These are phyloP conservation scores for Pygocentrus nattereri DNA, from an alignment of 2,797 vertebrate species.

Conservation along the genomic window DNA sequence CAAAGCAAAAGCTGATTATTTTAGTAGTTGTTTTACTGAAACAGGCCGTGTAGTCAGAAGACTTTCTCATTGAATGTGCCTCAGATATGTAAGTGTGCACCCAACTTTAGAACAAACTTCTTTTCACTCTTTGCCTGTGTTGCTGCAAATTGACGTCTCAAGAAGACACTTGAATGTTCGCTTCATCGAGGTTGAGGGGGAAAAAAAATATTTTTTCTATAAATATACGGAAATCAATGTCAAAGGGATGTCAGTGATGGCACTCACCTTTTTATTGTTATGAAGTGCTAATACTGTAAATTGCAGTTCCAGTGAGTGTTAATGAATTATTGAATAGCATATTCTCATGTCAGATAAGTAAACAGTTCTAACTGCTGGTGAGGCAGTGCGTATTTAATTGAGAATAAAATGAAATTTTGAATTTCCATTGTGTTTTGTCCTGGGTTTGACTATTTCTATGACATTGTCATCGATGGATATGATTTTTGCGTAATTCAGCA, in stretches of 20 bases:
- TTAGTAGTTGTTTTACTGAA: neutral
- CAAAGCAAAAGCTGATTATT: neutral
- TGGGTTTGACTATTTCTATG: neutral
- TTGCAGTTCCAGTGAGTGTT: neutral
- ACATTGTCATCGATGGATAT: too few relatives aligned
- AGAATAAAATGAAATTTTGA: constrained; percentile 28
- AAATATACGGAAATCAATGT: constrained; percentile 68
- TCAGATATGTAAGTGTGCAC: constrained; percentile 56
- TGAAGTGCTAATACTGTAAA: constrained; percentile 64
- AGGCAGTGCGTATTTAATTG: constrained; percentile 64
- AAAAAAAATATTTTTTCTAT: constrained; percentile 76
- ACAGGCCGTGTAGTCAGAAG: neutral
- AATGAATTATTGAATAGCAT: constrained; percentile 39
- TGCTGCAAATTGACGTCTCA: constrained; percentile 50
- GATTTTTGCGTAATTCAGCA: too few relatives aligned
- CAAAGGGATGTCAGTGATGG: constrained; percentile 67
- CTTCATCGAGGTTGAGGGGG: constrained; percentile 49
- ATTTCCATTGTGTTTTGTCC: neutral
- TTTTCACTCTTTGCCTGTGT: constrained; percentile 21
- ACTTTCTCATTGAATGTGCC: constrained; percentile 65
- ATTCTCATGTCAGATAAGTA: neutral
- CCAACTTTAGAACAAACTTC: constrained; percentile 28
- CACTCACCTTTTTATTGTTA: constrained; percentile 62
- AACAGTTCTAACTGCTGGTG: constrained; percentile 47
- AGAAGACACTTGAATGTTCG: constrained; percentile 61